Evolutionary conservation across 1,140 invertebrate species (phyloP), one percentile per base, ranked within the genome.

Genomic region (Hypsibius dujardini): DNA sequence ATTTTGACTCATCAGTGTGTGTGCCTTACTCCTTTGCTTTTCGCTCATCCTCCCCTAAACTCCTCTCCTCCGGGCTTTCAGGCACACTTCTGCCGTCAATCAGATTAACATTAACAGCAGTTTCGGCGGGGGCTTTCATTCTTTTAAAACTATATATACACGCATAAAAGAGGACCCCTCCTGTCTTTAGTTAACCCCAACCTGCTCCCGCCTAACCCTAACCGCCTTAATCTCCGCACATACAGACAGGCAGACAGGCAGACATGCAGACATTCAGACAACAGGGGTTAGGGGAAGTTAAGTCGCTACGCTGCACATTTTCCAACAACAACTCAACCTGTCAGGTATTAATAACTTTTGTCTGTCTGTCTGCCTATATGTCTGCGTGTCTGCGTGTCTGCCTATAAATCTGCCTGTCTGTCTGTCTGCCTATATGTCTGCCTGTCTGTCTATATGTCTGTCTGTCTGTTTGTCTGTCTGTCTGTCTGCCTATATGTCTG

Each of bases 151-250:
- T 56, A 7, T 56, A 56, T n/a, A 56, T 7, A n/a, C 50, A 56
- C 50, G 50, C 50, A 7, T 42, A 67, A 14, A 14, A 3, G 3
- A 7, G 62, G 42, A 42, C 7, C 62, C 62, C 62, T 67, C 62
- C 62, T 67, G 62, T 42, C 42, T 42, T 67, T 67, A 67, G 62
- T 67, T 67, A 67, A 67, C 62, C 62, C 45, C 62, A 67, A 56
- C 42, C 45, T 67, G 62, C 50, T 56, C 50, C 50, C n/a, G n/a
- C n/a, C n/a, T 7, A 56, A 56, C 7, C 50, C 50, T 56, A 56
- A 56, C 50, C 50, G n/a, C n/a, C n/a, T n/a, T 56, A 7, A 56
- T 56, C 50, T 56, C 50, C 50, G 7, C n/a, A 7, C n/a, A 56
- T 56, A 7, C 50, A 56, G n/a, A 56, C 50, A 56, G 50, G 50